A percentile compares a stretch with the other conserved stretches of the same genome.
Evolutionary conservation across 2,113 vertebrate genomes (phyloP).

Genomic region (Cavia porcellus): DNA sequence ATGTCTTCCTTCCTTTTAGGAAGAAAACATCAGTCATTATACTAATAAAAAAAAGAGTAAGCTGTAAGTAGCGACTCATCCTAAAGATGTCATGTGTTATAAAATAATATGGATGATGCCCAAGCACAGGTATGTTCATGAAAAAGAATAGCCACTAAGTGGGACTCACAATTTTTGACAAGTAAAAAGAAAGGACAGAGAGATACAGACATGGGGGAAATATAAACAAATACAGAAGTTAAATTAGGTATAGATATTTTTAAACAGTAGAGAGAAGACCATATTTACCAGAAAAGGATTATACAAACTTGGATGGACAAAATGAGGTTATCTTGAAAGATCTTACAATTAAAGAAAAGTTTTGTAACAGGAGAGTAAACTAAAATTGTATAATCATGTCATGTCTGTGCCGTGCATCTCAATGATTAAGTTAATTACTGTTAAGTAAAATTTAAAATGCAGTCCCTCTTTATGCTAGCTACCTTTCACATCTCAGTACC

Average conservation of each 20-base stretch:
- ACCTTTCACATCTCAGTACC: neutral
- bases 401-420: neutral
- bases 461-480: neutral
- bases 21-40: neutral
- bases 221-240: neutral
- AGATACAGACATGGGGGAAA: neutral
- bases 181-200: neutral
- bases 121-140: neutral
- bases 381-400: neutral
- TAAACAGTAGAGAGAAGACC: neutral
- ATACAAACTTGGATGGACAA: neutral
- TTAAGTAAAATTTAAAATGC: constrained; percentile 20
- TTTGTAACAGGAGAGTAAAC: neutral
- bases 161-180: neutral
- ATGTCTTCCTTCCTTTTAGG: neutral
- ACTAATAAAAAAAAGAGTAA: neutral
- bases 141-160: neutral
- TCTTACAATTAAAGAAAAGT: neutral
- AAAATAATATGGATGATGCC: neutral
- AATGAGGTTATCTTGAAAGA: neutral
- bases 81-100: neutral
- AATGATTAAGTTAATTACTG: neutral
- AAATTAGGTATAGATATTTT: neutral
- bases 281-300: neutral
- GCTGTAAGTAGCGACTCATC: neutral